Conservation (phyloP, 2,113 vertebrate species). For the Coreoperca whiteheadi region DNA sequence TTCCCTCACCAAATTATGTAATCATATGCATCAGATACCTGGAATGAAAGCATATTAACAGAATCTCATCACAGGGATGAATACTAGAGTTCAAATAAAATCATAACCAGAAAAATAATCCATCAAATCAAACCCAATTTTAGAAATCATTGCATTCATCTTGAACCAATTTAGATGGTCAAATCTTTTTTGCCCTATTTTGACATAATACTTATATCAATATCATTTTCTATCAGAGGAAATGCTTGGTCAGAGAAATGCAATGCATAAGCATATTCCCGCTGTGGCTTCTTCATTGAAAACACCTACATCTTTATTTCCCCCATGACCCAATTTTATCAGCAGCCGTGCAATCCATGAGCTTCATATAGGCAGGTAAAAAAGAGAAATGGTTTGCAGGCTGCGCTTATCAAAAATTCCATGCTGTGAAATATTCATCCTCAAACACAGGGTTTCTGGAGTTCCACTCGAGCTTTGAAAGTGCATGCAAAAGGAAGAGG, state of each 20-base stretch:
- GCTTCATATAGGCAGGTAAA: background rate
- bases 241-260: slow-evolving; percentile 12
- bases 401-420: slow-evolving; percentile 30
- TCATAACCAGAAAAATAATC: slow-evolving; percentile 5
- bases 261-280: background rate
- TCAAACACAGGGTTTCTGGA: slow-evolving; percentile 33
- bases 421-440: slow-evolving; percentile 47
- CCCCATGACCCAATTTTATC: slow-evolving; percentile 29
- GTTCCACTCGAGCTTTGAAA: slow-evolving; percentile 42
- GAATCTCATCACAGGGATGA: slow-evolving; percentile 1
- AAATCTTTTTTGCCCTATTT: background rate
- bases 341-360: slow-evolving; percentile 1
- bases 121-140: background rate
- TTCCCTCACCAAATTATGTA: slow-evolving; percentile 28
- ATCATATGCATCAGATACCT: slow-evolving; percentile 45
- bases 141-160: background rate
- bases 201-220: background rate
- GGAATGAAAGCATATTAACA: slow-evolving; percentile 10
- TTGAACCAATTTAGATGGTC: background rate
- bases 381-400: slow-evolving; percentile 21
- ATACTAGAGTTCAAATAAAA: slow-evolving; percentile 34
- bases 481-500: slow-evolving; percentile 44
- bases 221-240: background rate
- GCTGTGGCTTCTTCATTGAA: background rate
- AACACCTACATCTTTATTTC: slow-evolving; percentile 13